A percentile compares a stretch with the other conserved stretches of the same genome.
Conservation (phyloP, 2,888 invertebrate genomes). For the Cryptophagus acutangulus region DNA sequence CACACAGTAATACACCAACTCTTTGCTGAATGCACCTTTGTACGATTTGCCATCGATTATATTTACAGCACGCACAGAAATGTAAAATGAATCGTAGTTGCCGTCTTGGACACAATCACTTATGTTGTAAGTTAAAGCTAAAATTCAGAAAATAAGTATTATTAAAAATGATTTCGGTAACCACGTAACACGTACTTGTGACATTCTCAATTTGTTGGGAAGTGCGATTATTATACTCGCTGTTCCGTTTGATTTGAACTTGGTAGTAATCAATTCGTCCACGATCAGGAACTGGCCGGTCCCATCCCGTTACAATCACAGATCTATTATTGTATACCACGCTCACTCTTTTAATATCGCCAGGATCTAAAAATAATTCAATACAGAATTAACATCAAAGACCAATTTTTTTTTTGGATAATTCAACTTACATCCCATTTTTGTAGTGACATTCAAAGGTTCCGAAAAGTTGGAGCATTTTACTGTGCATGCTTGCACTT, state of each 20-base stretch:
- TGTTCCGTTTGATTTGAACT: slow-evolving; percentile 5
- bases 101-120: background rate
- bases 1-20: slow-evolving; percentile 33
- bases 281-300: slow-evolving; percentile 44
- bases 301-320: slow-evolving; percentile 50
- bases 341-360: slow-evolving; percentile 32
- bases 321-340: slow-evolving; percentile 50
- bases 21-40: slow-evolving; percentile 42
- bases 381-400: too few relatives aligned
- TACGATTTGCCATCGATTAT: slow-evolving; percentile 29
- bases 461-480: slow-evolving; percentile 56
- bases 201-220: background rate
- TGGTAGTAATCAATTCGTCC: slow-evolving; percentile 47
- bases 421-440: slow-evolving; percentile 47
- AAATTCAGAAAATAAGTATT: background rate
- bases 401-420: too few relatives aligned
- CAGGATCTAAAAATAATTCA: slow-evolving; percentile 33
- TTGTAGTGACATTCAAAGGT: slow-evolving; percentile 38
- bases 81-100: slow-evolving; percentile 1
- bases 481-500: slow-evolving; percentile 67
- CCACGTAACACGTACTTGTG: background rate
- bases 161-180: background rate
- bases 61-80: slow-evolving; percentile 44
- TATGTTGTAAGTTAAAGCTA: background rate
- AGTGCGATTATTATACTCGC: background rate